phyloP scores from a whole-genome alignment of 2,113 vertebrate genomes.

The Clinocottus analis region DNA sequence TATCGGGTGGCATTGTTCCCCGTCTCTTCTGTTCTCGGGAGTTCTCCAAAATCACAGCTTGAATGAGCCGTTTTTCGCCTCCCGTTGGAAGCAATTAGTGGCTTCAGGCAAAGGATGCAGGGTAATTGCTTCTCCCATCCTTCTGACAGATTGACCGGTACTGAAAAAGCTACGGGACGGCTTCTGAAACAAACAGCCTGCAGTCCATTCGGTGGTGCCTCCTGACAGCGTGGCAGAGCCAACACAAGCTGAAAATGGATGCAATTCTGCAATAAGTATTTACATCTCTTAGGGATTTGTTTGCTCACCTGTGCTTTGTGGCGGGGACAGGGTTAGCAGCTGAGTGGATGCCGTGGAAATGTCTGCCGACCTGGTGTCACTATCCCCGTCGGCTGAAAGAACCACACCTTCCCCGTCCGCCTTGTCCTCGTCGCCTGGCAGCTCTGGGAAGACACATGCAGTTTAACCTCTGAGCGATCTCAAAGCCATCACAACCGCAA shows the following conservation, averaged over 20 bases:
- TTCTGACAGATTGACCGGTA: constrained; percentile 44
- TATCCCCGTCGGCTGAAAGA: constrained; percentile 20
- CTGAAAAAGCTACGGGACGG: constrained; percentile 20
- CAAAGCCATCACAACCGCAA: constrained; percentile 13
- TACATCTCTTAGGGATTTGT: background rate
- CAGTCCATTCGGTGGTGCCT: background rate
- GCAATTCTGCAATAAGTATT: constrained; percentile 10
- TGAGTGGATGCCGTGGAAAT: constrained; percentile 16
- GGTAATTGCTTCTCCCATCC: constrained; percentile 26
- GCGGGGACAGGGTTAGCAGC: constrained; percentile 25
- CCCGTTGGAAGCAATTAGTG: constrained; percentile 69
- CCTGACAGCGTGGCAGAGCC: background rate
- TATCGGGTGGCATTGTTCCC: constrained; percentile 20
- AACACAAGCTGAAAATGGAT: constrained; percentile 2
- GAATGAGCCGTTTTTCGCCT: constrained; percentile 44
- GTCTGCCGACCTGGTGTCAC: constrained; percentile 27
- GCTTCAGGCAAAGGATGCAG: constrained; percentile 42
- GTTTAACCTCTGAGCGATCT: constrained; percentile 51
- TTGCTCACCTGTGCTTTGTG: constrained; percentile 67
- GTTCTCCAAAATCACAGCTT: constrained; percentile 24
- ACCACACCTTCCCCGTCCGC: constrained; percentile 41
- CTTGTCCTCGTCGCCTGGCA: constrained; percentile 35
- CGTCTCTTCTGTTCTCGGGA: constrained; percentile 1
- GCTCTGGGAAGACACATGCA: constrained; percentile 64
- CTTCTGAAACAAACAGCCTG: constrained; percentile 18